phyloP scores from a whole-genome alignment of 2,113 vertebrate species.

The Tinamus guttatus region DNA sequence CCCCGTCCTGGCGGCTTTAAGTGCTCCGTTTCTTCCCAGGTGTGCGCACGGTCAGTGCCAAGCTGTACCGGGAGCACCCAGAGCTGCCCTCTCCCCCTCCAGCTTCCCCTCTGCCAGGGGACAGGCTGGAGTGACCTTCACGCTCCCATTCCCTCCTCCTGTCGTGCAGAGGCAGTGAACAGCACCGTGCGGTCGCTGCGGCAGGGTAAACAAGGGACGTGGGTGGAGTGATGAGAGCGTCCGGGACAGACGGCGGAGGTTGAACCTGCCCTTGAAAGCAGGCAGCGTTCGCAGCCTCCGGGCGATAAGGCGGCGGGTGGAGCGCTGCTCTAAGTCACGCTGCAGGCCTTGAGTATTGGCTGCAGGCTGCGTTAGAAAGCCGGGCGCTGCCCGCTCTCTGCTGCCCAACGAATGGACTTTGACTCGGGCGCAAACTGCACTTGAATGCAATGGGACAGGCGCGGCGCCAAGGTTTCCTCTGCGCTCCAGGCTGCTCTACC shows the following conservation, averaged over 20 bases:
- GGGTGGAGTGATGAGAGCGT: background rate
- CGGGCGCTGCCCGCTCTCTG: background rate
- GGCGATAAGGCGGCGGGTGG: background rate
- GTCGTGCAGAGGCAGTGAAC: no score
- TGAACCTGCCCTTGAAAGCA: background rate
- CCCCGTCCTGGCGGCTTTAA: no score
- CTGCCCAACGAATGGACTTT: conserved; percentile 50
- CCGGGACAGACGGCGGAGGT: background rate
- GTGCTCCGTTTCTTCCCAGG: background rate
- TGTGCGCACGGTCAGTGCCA: background rate
- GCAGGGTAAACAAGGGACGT: background rate
- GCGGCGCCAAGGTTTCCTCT: background rate
- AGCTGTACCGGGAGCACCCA: no score
- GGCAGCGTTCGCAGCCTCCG: background rate
- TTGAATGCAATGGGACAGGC: background rate
- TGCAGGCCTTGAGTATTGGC: background rate
- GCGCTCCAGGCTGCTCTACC: accelerated
- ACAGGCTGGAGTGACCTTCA: background rate
- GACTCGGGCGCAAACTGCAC: background rate
- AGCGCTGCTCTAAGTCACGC: conserved; percentile 53
- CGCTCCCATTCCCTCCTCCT: no score
- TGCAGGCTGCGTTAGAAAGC: conserved; percentile 22
- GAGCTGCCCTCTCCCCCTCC: no score
- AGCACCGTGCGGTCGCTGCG: background rate
- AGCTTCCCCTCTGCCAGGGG: background rate